These are phyloP conservation scores for Luidia sarsii DNA, from an alignment of 53 echinoderm and acorn worm genomes.

Conservation along the genomic window DNA sequence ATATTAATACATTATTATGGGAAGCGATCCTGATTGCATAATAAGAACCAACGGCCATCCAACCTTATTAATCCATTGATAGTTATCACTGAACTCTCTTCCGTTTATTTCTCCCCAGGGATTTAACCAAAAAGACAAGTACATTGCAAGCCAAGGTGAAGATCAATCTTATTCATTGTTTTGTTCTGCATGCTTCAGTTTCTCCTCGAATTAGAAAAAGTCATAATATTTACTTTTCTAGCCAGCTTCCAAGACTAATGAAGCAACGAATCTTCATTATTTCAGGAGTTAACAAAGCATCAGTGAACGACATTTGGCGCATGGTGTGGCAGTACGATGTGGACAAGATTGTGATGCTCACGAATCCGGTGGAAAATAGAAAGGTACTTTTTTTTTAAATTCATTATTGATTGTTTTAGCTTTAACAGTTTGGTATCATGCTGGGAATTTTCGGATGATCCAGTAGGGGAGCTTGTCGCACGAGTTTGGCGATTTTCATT, in stretches of 20 bases:
- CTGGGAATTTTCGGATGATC: too few species aligned
- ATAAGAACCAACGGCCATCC: too few species aligned
- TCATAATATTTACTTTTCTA: neutral
- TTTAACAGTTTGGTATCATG: neutral
- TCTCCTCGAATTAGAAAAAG: neutral
- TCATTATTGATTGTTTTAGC: neutral
- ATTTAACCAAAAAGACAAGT: slow-evolving; percentile 59
- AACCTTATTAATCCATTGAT: too few species aligned
- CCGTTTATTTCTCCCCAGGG: slow-evolving; percentile 55
- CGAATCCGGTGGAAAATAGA: slow-evolving; percentile 70
- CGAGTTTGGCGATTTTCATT: too few species aligned
- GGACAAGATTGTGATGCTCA: slow-evolving; percentile 73
- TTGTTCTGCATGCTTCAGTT: neutral
- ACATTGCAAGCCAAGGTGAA: slow-evolving; percentile 84
- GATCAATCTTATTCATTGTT: neutral
- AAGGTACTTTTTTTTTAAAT: slow-evolving; percentile 60
- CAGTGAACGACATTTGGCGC: slow-evolving; percentile 68
- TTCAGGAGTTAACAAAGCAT: slow-evolving; percentile 60
- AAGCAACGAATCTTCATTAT: neutral
- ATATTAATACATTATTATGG: too few species aligned
- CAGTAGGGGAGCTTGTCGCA: too few species aligned
- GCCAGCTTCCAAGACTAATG: too few species aligned
- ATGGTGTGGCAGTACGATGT: slow-evolving; percentile 76
- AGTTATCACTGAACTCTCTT: too few species aligned
- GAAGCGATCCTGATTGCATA: too few species aligned